Conservation (phyloP, 1,140 invertebrate genomes). For the Drosophila biarmipes region DNA sequence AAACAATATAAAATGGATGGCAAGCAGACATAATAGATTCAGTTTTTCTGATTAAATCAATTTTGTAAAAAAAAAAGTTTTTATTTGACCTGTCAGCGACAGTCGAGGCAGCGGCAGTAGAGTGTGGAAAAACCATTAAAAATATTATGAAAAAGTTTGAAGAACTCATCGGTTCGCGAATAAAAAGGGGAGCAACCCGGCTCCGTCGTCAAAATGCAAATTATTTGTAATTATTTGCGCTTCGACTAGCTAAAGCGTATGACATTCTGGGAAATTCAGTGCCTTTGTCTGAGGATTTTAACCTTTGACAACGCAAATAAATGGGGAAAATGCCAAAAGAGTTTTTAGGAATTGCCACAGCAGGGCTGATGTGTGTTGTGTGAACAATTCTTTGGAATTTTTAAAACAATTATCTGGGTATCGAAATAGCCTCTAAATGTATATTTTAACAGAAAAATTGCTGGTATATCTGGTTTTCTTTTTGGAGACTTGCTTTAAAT, state of each 20-base stretch:
- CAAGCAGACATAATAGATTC: slow-evolving; percentile 41
- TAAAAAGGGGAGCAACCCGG: slow-evolving; percentile 9
- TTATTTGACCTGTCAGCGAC: slow-evolving; percentile 41
- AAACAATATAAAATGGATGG: slow-evolving; percentile 25
- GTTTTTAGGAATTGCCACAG: not conserved
- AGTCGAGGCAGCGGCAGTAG: slow-evolving; percentile 28
- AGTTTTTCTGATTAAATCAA: slow-evolving; percentile 38
- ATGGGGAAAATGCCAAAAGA: no score
- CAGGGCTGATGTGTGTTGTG: not conserved
- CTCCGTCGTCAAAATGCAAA: slow-evolving; percentile 34
- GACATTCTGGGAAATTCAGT: not conserved
- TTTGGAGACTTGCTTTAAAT: no score
- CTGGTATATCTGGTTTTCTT: no score
- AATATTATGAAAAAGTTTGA: slow-evolving; percentile 39
- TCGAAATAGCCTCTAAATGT: no score
- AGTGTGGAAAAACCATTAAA: slow-evolving; percentile 39
- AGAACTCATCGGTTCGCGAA: slow-evolving; percentile 25
- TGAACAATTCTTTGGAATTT: not conserved
- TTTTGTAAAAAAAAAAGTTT: slow-evolving; percentile 21
- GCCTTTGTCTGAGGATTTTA: slow-evolving; percentile 5
- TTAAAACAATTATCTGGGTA: not conserved
- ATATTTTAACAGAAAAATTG: no score
- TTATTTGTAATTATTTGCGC: slow-evolving; percentile 37
- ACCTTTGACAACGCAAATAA: not conserved
- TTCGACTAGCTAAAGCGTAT: slow-evolving; percentile 7